phyloP scores from a whole-genome alignment of 2,113 vertebrate species.

The Peromyscus californicus region DNA sequence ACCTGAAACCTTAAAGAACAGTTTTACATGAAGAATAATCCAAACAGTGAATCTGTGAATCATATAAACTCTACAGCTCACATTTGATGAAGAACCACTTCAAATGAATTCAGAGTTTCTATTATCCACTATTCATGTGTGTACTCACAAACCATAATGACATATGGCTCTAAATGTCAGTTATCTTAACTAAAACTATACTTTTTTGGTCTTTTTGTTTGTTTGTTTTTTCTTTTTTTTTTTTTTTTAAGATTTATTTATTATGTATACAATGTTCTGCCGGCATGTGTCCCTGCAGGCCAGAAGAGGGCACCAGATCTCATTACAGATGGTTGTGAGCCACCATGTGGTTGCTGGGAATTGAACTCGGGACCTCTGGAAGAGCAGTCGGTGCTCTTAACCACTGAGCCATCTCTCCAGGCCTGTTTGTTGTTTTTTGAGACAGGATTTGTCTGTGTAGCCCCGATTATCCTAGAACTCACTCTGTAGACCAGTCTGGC shows the following conservation, averaged over 20 bases:
- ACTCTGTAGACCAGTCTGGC: not conserved
- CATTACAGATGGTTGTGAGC: too few species aligned
- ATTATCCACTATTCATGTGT: not conserved
- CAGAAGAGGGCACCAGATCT: too few species aligned
- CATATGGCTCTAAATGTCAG: not conserved
- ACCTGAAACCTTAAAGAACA: conserved; percentile 94
- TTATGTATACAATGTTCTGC: too few species aligned
- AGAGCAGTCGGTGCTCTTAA: too few species aligned
- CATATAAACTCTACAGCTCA: conserved; percentile 12
- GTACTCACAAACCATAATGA: conserved; percentile 1
- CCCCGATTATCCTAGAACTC: not conserved
- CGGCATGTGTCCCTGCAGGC: too few species aligned
- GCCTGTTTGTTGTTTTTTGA: too few species aligned
- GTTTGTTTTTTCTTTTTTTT: too few species aligned
- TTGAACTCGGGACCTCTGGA: too few species aligned
- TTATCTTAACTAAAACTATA: not conserved
- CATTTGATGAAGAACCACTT: conserved; percentile 5
- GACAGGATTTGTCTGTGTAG: not conserved
- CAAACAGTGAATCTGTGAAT: conserved; percentile 33
- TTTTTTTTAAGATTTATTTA: too few species aligned
- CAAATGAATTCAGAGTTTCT: conserved; percentile 34
- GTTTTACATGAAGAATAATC: conserved; percentile 57
- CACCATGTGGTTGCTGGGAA: too few species aligned
- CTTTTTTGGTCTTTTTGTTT: not conserved
- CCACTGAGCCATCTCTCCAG: too few species aligned